Conservation (phyloP, 2,797 vertebrate species). For the Enteromius paludinosus region DNA sequence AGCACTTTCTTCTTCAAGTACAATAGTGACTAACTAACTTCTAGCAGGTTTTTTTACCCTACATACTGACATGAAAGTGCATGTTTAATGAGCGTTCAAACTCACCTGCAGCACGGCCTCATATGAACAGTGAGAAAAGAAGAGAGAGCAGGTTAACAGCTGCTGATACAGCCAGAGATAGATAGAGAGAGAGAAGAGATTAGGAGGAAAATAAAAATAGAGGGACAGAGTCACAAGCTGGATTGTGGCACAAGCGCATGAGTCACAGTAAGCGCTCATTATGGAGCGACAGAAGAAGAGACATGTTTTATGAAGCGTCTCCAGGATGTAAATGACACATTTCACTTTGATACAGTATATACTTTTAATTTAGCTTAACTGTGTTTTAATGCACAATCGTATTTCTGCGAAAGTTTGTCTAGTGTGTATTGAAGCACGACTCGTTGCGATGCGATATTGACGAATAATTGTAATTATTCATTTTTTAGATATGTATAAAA, state of each 20-base stretch:
- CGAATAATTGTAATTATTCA: no score
- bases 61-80: not conserved
- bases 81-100: slow-evolving; percentile 35
- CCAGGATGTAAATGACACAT: not conserved
- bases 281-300: not conserved
- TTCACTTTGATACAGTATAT: not conserved
- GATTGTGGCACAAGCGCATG: not conserved
- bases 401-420: not conserved
- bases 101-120: slow-evolving; percentile 94
- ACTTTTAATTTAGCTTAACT: not conserved
- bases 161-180: slow-evolving; percentile 45
- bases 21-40: not conserved
- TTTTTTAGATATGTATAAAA: no score
- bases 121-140: slow-evolving; percentile 68
- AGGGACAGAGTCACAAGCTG: slow-evolving; percentile 46
- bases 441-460: no score
- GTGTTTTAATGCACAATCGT: not conserved
- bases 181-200: slow-evolving; percentile 49
- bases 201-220: slow-evolving; percentile 69
- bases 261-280: not conserved
- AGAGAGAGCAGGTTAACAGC: slow-evolving; percentile 55
- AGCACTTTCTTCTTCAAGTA: not conserved
- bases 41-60: not conserved
- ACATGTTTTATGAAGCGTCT: not conserved
- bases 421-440: not conserved